Evolutionary conservation across 2,113 vertebrate species (phyloP).

Genomic region (Neodontobutis hainanensis): DNA sequence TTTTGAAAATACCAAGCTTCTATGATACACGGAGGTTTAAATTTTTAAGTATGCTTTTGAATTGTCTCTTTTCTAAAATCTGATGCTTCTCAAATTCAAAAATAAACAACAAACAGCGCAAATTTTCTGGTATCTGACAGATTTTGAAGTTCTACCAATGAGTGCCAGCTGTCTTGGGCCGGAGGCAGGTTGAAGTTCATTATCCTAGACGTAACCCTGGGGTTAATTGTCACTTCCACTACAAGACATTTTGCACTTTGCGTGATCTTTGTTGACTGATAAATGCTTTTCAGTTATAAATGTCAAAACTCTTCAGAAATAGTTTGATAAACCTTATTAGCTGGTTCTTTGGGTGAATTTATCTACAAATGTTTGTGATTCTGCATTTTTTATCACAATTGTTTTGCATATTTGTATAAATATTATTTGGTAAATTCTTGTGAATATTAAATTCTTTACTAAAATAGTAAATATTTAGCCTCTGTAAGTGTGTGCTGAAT

Average conservation of each 20-base stretch:
- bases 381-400: too few species aligned
- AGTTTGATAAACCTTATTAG: neutral
- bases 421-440: slow-evolving; percentile 14
- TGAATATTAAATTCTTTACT: neutral
- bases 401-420: too few species aligned
- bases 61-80: neutral
- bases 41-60: neutral
- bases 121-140: neutral
- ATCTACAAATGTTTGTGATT: too few species aligned
- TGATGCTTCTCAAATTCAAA: too few species aligned
- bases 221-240: slow-evolving; percentile 11
- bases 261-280: slow-evolving; percentile 10
- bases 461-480: slow-evolving; percentile 20
- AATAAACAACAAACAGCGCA: too few species aligned
- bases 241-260: slow-evolving; percentile 3
- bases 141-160: neutral
- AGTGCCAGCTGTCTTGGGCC: neutral
- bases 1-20: neutral
- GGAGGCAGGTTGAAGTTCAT: neutral
- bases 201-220: neutral
- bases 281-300: slow-evolving; percentile 1
- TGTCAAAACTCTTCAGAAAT: neutral
- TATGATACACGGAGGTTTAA: slow-evolving; percentile 6
- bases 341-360: neutral
- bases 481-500: slow-evolving; percentile 2